Evolutionary conservation across 2,888 invertebrate genomes (phyloP).

Genomic region (Gymnocheta viridis): DNA sequence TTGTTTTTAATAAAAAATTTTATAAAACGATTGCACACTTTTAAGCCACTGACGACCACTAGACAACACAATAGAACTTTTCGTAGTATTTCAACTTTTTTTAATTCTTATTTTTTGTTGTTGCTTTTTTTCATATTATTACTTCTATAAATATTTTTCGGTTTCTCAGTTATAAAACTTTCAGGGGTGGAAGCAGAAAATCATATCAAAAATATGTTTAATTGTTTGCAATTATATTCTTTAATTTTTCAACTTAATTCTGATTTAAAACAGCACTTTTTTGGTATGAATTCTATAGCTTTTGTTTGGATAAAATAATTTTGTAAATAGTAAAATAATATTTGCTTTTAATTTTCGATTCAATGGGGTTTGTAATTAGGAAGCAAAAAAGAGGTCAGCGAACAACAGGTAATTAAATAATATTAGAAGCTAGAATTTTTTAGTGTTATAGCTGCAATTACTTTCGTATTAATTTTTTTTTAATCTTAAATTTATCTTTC

Average conservation of each 20-base stretch:
- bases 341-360: constrained; percentile 17
- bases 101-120: not conserved
- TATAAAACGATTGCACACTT: not conserved
- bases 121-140: no score
- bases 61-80: constrained; percentile 3
- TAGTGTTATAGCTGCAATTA: not conserved
- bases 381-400: not conserved
- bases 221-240: constrained; percentile 61
- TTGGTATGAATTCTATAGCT: not conserved
- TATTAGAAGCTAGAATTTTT: not conserved
- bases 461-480: no score
- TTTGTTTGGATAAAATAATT: constrained; percentile 8
- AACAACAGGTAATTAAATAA: not conserved
- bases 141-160: constrained; percentile 21
- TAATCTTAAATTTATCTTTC: not conserved
- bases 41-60: not conserved
- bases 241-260: not conserved
- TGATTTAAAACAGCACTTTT: not conserved
- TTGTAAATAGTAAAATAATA: not conserved
- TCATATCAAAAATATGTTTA: constrained; percentile 50
- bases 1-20: no score
- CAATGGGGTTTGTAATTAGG: constrained; percentile 32
- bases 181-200: constrained; percentile 49
- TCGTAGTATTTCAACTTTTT: not conserved
- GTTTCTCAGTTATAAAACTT: not conserved